Percentiles rank a stretch among this genome's conserved stretches.
Conservation (phyloP, 2,888 invertebrate genomes). For the Caenorhabditis sp. region DNA sequence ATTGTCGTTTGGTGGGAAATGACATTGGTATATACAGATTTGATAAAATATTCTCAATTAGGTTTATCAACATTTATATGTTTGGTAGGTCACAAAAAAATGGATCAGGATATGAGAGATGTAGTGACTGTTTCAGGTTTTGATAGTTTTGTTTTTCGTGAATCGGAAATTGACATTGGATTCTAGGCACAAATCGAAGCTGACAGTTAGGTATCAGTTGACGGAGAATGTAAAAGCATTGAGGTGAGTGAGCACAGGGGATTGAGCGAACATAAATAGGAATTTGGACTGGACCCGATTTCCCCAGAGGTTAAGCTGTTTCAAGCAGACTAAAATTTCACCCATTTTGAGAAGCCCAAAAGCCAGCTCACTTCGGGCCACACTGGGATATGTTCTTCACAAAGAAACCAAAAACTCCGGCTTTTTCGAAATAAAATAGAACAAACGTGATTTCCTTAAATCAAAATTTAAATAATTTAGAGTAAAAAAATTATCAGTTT, state of each 20-base stretch:
- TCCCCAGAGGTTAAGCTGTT: too few species aligned
- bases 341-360: too few species aligned
- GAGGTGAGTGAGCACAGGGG: slow-evolving; percentile 14
- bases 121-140: slow-evolving; percentile 27
- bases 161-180: slow-evolving; percentile 32
- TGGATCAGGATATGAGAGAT: background rate
- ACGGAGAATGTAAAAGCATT: slow-evolving; percentile 38
- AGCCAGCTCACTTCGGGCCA: too few species aligned
- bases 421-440: too few species aligned
- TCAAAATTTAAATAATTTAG: too few species aligned
- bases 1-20: slow-evolving; percentile 21
- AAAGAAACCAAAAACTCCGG: too few species aligned
- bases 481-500: too few species aligned
- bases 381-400: too few species aligned
- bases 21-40: slow-evolving; percentile 19
- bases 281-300: too few species aligned
- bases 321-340: too few species aligned
- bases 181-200: slow-evolving; percentile 21
- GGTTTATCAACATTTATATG: slow-evolving; percentile 30
- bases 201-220: slow-evolving; percentile 38
- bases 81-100: background rate
- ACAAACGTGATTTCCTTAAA: too few species aligned
- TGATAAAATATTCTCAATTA: slow-evolving; percentile 27
- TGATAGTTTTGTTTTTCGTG: slow-evolving; percentile 26
- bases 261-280: too few species aligned